Percentiles rank a stretch among this genome's conserved stretches.
Evolutionary conservation across 2,888 invertebrate genomes (phyloP).

Genomic region (Stomorhina lunata): DNA sequence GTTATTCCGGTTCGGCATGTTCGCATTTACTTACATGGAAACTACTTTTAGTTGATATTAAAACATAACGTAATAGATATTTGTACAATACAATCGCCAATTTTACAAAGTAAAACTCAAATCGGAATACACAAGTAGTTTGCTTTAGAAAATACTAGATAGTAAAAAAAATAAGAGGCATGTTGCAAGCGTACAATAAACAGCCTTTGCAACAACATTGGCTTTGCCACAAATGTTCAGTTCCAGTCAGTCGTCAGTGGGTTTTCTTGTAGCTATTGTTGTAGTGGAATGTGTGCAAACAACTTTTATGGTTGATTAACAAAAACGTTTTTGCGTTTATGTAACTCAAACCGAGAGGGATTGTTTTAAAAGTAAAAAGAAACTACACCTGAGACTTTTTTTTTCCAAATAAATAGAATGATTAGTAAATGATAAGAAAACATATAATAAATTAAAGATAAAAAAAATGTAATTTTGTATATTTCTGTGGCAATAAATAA

Average conservation of each 20-base stretch:
- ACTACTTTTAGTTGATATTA: too few species aligned
- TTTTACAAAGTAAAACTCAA: not conserved
- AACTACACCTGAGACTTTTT: conserved; percentile 1
- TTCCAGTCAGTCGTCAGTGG: too few species aligned
- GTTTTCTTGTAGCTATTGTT: not conserved
- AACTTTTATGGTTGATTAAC: conserved; percentile 38
- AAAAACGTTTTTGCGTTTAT: not conserved
- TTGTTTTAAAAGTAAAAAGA: conserved; percentile 14
- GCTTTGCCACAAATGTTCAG: conserved; percentile 47
- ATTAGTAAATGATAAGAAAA: too few species aligned
- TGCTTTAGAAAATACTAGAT: conserved; percentile 13
- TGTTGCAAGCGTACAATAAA: conserved; percentile 32
- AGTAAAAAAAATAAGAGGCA: not conserved
- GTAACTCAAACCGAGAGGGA: not conserved
- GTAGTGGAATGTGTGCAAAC: conserved; percentile 54
- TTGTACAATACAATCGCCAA: conserved; percentile 7
- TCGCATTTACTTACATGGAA: conserved; percentile 3
- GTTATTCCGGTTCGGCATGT: conserved; percentile 45
- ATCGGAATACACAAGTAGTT: conserved; percentile 13
- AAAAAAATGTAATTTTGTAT: too few species aligned
- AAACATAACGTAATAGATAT: conserved; percentile 12
- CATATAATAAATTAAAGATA: too few species aligned
- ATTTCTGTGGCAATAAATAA: too few species aligned
- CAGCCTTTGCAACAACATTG: conserved; percentile 43
- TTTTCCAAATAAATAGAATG: not conserved